Evolutionary conservation across 2,113 vertebrate species (phyloP), one percentile per base, ranked within the genome.

Genomic region (Cyprinodon tularosa): DNA sequence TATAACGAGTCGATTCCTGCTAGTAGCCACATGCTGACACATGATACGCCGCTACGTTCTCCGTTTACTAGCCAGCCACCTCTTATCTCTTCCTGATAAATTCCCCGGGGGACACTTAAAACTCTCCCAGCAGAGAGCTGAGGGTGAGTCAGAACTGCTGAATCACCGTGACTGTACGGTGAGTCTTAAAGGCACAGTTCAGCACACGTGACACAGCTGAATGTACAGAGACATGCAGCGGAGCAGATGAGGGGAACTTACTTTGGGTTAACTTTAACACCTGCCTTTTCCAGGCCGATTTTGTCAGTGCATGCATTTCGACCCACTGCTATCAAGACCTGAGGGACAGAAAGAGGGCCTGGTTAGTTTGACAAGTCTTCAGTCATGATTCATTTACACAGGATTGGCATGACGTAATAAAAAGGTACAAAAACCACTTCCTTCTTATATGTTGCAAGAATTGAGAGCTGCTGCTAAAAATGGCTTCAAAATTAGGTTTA

Each of bases 321-420:
- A 40, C 98, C 98, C 72, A 99, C 82, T 0, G 98, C 97, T 71
- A 99, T 90, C 89, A 99, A 90, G 72, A 99, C 96, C 98, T 99
- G 69, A 39, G 8, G 65, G 20, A 80, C 8, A 82, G 20, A 66
- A 45, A 72, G 40, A 44, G 0, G 17, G 5, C 0, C 44, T 17
- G 29, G 12, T 71, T 1, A 62, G 36, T 15, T 71, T 2, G 29
- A 74, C 45, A 76, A 71, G 36, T 15, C 3, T 3, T n/a, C 1
- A 0, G 17, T 12, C 3, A 17, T 39, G 13, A 37, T 57, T 20
- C 17, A 42, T 47, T 47, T 20, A 13, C 37, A 73, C 61, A 53
- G 3, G 39, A 29, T 12, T 20, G 50, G 50, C 1, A 2, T 0
- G n/a, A 57, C 10, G 15, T 57, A 20, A 57, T 57, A 57, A 57